These are phyloP conservation scores for Phoronis australis DNA, from an alignment of 2,888 invertebrate genomes.

Conservation along the genomic window DNA sequence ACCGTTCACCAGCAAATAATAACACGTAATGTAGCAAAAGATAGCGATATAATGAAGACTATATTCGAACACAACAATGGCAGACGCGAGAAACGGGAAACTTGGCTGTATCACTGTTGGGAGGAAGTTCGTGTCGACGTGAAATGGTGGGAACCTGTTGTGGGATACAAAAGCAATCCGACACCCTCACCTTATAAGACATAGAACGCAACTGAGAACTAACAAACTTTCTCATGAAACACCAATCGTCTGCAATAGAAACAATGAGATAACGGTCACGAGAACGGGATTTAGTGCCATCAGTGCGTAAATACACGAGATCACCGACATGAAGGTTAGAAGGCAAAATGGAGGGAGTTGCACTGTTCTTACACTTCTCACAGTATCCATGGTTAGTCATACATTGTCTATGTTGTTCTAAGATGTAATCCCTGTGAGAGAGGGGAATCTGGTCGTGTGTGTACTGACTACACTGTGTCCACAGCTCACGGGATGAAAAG, in stretches of 20 bases:
- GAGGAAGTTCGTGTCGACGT: no score
- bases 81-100: no score
- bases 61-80: no score
- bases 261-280: not conserved
- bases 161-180: no score
- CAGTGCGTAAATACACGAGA: not conserved
- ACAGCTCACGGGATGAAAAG: conserved; percentile 11
- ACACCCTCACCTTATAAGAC: not conserved
- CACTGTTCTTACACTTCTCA: not conserved
- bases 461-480: conserved; percentile 9
- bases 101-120: no score
- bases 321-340: not conserved
- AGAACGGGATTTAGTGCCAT: not conserved
- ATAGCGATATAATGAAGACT: no score
- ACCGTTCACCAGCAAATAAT: no score
- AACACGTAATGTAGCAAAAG: no score
- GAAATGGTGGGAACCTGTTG: no score
- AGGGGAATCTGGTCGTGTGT: not conserved
- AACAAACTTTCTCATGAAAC: not conserved
- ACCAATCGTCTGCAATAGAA: not conserved
- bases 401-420: not conserved
- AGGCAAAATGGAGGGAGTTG: not conserved
- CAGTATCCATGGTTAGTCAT: not conserved
- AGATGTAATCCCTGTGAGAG: not conserved
- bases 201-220: not conserved